Base-by-base conservation (phyloP, 2,113 vertebrate species). In the Trogon melanurus region DNA sequence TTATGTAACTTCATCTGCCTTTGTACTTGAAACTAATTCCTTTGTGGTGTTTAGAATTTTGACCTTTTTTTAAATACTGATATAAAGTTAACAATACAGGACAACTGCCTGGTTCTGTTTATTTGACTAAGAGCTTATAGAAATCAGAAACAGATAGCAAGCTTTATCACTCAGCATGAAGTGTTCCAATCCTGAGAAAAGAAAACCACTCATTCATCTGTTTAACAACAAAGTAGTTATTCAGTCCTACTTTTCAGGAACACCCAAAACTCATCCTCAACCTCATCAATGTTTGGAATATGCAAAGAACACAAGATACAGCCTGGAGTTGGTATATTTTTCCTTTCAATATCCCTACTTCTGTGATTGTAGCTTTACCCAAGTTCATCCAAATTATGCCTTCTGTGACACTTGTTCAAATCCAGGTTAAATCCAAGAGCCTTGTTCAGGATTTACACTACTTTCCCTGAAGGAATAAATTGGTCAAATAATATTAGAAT, bases 241-340 rank as follows among this genome's bases (percentile, higher is more conserved):
- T 16, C 48, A 69, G 72, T 64, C 57, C 65, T 75, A 72, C 76
- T 93, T 95, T 96, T 74, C 58, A 95, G 85, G 71, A 95, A 85
- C 41, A 54, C 60, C n/a, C 51, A 75, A 70, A 83, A 45, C 9
- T 90, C 32, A 3, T 51, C 48, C 13, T 85, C 27, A 82, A 19
- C 5, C 13, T 57, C 25, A 9, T 66, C 58, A 50, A 1, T 41
- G 25, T 83, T 88, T 91, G 54, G 11, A 87, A 64, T 79, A 79
- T 44, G 17, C 23, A 79, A 88, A 76, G 85, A 93, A 86, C 86
- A 18, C 51, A 79, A 53, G 53, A 60, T 19, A 79, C 25, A 80
- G 50, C 32, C 47, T 58, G 20, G 29, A 73, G 34, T 19, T 76
- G 48, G 12, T 75, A 57, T 38, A 79, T 53, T 91, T 66, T 73